phyloP scores from a whole-genome alignment of 1,140 invertebrate genomes.

The Drosophila bocki region DNA sequence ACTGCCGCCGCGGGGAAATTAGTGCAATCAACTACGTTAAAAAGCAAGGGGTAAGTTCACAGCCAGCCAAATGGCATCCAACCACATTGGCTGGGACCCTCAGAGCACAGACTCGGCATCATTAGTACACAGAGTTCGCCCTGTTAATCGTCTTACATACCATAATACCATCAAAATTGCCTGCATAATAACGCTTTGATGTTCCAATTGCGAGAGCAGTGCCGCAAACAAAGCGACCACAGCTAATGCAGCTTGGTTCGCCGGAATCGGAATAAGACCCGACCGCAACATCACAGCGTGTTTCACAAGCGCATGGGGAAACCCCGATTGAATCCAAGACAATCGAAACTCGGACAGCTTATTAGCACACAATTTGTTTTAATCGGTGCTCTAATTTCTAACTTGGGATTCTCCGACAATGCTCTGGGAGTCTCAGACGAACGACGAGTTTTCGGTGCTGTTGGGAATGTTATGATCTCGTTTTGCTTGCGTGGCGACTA shows the following conservation, averaged over 20 bases:
- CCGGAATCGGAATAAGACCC: slow-evolving; percentile 12
- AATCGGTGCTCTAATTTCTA: slow-evolving; percentile 25
- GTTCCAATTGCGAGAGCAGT: slow-evolving; percentile 62
- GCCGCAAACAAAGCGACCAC: slow-evolving; percentile 55
- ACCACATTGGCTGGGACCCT: slow-evolving; percentile 7
- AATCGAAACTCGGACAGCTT: slow-evolving; percentile 51
- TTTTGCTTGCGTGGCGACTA: neutral
- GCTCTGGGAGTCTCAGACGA: neutral
- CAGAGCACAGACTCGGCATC: slow-evolving; percentile 1
- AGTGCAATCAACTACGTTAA: slow-evolving; percentile 69
- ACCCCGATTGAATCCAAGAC: slow-evolving; percentile 7
- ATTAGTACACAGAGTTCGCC: slow-evolving; percentile 25
- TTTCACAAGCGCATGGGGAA: slow-evolving; percentile 58
- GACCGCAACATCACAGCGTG: slow-evolving; percentile 38
- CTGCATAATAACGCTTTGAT: slow-evolving; percentile 61
- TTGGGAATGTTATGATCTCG: slow-evolving; percentile 5
- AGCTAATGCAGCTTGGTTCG: slow-evolving; percentile 18
- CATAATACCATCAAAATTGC: slow-evolving; percentile 46
- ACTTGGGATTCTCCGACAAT: slow-evolving; percentile 26
- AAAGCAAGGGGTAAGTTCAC: slow-evolving; percentile 74
- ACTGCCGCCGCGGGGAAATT: slow-evolving; percentile 80
- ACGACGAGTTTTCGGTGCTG: neutral
- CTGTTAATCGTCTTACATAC: slow-evolving; percentile 12
- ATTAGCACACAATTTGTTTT: slow-evolving; percentile 76
- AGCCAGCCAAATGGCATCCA: slow-evolving; percentile 12